Conservation (phyloP, 2,797 vertebrate genomes). For the Rhinogobio ventralis region DNA sequence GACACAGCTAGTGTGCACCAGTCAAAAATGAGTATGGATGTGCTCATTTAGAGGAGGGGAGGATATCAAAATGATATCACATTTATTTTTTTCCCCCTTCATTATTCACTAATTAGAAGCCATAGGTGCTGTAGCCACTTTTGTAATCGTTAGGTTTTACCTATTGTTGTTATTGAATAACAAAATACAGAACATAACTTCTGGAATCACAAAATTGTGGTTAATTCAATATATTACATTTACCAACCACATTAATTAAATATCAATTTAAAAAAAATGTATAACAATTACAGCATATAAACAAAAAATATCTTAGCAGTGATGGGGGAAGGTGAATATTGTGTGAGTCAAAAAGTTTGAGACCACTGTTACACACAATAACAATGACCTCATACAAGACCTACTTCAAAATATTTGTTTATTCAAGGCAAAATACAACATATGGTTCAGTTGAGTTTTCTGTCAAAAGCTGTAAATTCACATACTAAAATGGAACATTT, state of each 20-base stretch:
- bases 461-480: constrained; percentile 24
- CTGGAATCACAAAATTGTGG: background rate
- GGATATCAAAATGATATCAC: no score
- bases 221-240: background rate
- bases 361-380: background rate
- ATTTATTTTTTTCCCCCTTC: no score
- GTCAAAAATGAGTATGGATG: background rate
- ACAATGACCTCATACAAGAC: background rate
- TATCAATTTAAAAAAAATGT: background rate
- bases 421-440: constrained; percentile 31
- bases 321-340: background rate
- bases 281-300: background rate
- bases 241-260: background rate
- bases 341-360: background rate
- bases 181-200: background rate
- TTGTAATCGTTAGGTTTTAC: background rate
- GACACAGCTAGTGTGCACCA: background rate
- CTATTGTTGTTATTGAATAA: background rate
- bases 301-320: background rate
- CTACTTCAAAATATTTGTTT: constrained; percentile 30
- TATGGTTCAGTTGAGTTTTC: background rate
- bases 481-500: constrained; percentile 11
- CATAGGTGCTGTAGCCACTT: background rate
- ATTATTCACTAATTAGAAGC: no score
- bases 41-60: background rate